Evolutionary conservation across 1,140 invertebrate genomes (phyloP), one percentile per base, ranked within the genome.

Genomic region (Drosophila oshimai): DNA sequence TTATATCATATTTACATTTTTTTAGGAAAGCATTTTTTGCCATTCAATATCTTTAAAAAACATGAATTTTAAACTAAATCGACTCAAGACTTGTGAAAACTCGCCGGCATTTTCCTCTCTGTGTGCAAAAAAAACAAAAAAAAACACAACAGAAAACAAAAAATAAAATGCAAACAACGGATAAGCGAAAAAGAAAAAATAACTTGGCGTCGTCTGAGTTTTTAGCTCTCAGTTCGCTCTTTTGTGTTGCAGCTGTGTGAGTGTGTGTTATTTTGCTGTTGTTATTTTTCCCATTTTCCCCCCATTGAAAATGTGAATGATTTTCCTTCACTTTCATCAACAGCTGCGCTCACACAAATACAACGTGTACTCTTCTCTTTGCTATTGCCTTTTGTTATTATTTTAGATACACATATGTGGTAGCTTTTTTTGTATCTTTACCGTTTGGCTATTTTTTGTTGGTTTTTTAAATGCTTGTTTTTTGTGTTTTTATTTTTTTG

Each of bases 261-360:
- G 55, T 55, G 34, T 15, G 10, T 41, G 36, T 45, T 34, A 12
- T 77, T 20, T 36, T 26, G 49, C 51, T 70, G 41, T 74, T 51
- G 12, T 47, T 69, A 29, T 57, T 62, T 81, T 76, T 72, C 58
- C 53, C 65, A 81, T 84, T 84, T 86, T 74, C 53, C 53, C 37
- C 53, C 53, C 37, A 28, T 58, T 13, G 54, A 61, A 72, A 72
- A 72, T 72, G 55, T 86, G 74, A 84, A 83, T 83, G 78, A 79
- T 70, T 83, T 84, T 74, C 36, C 68, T 83, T 83, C 79, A 83
- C 80, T 83, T 83, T 86, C 74, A 86, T 84, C 80, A 83, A 83
- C 79, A 86, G 79, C 79, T 83, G 79, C 74, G 78, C 74, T 81
- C 65, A 55, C 57, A 80, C 67, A 79, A 58, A 20, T 47, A 45